phyloP scores from a whole-genome alignment of 2,888 invertebrate species.

The Drosophila infuscata region DNA sequence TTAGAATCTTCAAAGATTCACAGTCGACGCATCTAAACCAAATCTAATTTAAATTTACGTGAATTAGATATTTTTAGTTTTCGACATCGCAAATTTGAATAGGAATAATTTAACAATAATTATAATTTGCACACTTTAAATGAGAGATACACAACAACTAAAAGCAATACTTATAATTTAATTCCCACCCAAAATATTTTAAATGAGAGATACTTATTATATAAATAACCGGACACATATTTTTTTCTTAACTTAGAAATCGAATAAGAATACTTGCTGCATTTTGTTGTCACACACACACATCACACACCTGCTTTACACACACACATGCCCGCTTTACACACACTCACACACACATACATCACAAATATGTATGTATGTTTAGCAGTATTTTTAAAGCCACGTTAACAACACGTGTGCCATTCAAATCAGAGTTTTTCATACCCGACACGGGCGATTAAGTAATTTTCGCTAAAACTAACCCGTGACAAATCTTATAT shows the following conservation, averaged over 20 bases:
- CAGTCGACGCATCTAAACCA: neutral
- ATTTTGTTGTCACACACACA: slow-evolving; percentile 15
- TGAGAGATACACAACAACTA: slow-evolving; percentile 20
- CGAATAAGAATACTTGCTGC: slow-evolving; percentile 5
- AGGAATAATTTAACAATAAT: neutral
- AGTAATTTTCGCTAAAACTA: slow-evolving; percentile 56
- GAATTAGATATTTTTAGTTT: slow-evolving; percentile 7
- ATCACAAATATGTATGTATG: neutral
- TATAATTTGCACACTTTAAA: slow-evolving; percentile 11
- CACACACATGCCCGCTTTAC: neutral
- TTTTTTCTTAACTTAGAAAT: neutral
- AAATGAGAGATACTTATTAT: neutral
- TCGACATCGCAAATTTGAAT: neutral
- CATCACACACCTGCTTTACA: neutral
- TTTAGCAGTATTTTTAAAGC: neutral
- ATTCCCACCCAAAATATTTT: neutral
- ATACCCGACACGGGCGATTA: slow-evolving; percentile 21
- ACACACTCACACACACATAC: neutral
- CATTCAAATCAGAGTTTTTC: slow-evolving; percentile 58
- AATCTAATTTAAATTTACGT: slow-evolving; percentile 8
- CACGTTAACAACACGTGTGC: slow-evolving; percentile 30
- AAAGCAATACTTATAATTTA: slow-evolving; percentile 1
- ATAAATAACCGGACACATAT: neutral
- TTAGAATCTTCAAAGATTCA: slow-evolving; percentile 16
- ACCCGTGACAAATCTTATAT: slow-evolving; percentile 43